Evolutionary conservation across 2,113 vertebrate genomes (phyloP).

Genomic region (Stegostoma tigrinum): DNA sequence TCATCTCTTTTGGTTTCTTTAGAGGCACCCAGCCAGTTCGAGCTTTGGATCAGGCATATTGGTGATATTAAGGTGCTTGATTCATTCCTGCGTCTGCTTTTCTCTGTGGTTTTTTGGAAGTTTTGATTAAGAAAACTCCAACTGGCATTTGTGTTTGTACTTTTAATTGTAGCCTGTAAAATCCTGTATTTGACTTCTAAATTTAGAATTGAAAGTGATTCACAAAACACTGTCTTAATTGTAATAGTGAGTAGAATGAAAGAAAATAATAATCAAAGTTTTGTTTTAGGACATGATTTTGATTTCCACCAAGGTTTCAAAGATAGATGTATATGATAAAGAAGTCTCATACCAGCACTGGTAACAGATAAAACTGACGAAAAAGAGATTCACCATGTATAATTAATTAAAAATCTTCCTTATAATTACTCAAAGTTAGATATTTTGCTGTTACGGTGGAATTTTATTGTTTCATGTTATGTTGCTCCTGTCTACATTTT

Average conservation of each 20-base stretch:
- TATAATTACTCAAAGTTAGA: neutral
- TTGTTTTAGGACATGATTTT: neutral
- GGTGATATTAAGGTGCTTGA: neutral
- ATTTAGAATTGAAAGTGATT: neutral
- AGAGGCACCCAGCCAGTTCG: neutral
- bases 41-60: neutral
- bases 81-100: neutral
- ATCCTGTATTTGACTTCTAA: neutral
- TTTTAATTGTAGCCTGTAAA: neutral
- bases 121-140: neutral
- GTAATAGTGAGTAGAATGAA: neutral
- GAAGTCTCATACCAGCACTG: neutral
- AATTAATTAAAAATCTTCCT: neutral
- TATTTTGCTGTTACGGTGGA: neutral
- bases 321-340: neutral
- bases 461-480: neutral
- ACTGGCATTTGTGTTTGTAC: neutral
- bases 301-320: neutral
- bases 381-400: neutral
- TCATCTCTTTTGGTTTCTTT: neutral
- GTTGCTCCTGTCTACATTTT: neutral
- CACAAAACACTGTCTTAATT: constrained; percentile 11
- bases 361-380: neutral
- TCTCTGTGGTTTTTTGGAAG: neutral
- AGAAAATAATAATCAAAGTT: neutral